phyloP scores from a whole-genome alignment of 2,888 invertebrate species.

The Lycophotia porphyrea region DNA sequence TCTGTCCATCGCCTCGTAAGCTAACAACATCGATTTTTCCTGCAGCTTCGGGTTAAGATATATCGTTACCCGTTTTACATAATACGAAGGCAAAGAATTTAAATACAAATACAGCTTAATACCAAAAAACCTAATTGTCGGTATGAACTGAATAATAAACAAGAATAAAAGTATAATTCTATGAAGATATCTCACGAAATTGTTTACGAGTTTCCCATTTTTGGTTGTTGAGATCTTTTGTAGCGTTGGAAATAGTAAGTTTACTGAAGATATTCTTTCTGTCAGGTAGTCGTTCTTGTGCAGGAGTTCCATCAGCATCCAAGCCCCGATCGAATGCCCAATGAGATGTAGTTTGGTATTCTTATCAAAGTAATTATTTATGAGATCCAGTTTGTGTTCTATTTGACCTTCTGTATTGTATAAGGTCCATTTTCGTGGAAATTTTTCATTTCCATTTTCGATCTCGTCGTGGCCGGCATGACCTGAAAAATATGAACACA shows the following conservation, averaged over 20 bases:
- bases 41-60: constrained; percentile 52
- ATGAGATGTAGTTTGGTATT: constrained; percentile 51
- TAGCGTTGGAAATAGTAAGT: constrained; percentile 59
- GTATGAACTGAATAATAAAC: constrained; percentile 43
- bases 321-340: constrained; percentile 55
- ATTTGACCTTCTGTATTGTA: constrained; percentile 53
- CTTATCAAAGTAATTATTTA: constrained; percentile 44
- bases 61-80: constrained; percentile 41
- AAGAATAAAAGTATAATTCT: constrained; percentile 50
- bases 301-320: constrained; percentile 58
- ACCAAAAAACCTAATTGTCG: constrained; percentile 31
- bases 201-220: constrained; percentile 54
- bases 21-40: constrained; percentile 51
- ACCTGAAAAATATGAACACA: constrained; percentile 28
- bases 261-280: constrained; percentile 51
- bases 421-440: constrained; percentile 22
- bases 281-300: constrained; percentile 46
- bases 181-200: constrained; percentile 47
- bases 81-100: constrained; percentile 48
- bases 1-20: constrained; percentile 52
- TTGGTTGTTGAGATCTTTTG: constrained; percentile 50
- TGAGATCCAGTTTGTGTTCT: constrained; percentile 56
- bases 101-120: constrained; percentile 45
- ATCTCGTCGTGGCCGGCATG: constrained; percentile 45
- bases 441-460: constrained; percentile 15